Base-by-base conservation (phyloP, 64 coral and sea anemone species). In the Acropora yongei region DNA sequence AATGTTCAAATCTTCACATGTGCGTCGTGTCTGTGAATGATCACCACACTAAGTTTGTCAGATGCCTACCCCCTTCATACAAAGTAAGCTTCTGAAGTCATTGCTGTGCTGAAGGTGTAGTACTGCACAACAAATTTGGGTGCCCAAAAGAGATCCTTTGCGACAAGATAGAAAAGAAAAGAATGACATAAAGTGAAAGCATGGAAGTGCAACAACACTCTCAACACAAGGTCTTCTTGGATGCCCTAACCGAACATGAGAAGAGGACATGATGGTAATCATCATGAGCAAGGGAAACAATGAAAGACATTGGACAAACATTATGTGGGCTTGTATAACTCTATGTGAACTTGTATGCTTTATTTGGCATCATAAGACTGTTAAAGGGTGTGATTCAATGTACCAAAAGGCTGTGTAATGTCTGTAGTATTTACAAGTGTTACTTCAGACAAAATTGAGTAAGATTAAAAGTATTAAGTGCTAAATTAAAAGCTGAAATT, bases 181-280 rank as follows among this genome's bases (percentile, higher is more conserved):
- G 4, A 5, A 55, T 4, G 9, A 55, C 51, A 5, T 55, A 0
- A 55, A 9, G 51, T 78, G 14, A 78, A 78, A 78, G 42, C 76
- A 78, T 44, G 42, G 51, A 44, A 78, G 42, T 13, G 8, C 76
- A 47, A 78, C 20, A 47, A 78, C 76, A 50, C 76, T 41, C 48
- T 42, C 76, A 16, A 78, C 18, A 10, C 76, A 78, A 78, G 76
- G 76, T 19, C 42, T 78, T 78, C 20, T 78, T 50, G 76, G 44
- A 50, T 47, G 76, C 42, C 14, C 43, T 40, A 78, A 78, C 76
- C 8, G 76, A 78, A 78, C 76, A 44, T 78, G 42, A 11, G 44
- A 78, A 78, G 76, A 78, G 48, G 76, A 78, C 39, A 44, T 78
- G 48, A 78, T n/a, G 39, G 76, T 41, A 19, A 78, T 78, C 48